Base-by-base conservation (phyloP, 2,888 invertebrate genomes). In the Eupithecia vulgata region DNA sequence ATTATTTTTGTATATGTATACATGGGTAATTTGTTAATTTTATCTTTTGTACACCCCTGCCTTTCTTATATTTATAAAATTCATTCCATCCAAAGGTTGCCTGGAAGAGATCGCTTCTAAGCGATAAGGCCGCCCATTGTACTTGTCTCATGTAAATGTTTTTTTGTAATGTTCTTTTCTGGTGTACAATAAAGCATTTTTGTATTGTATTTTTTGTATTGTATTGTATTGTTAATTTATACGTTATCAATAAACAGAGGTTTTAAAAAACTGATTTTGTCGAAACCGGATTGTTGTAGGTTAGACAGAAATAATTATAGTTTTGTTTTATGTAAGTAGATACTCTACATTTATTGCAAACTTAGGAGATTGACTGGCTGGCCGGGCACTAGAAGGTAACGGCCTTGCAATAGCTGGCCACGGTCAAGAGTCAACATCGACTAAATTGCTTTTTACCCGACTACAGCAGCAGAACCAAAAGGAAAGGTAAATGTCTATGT, bases 391-490 rank as follows among this genome's bases (percentile, higher is more conserved):
- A 62, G 62, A 62, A n/a, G n/a, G 37, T 10, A 62, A 62, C 40
- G 62, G 66, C 74, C 74, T 74, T 74, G 71, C 52, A 34, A 12
- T 30, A 59, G 35, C 61, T 37, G 57, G 67, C 67, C 77, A 74
- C 67, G 75, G 77, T 71, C 77, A 77, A 75, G 37, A 72, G 35
- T 67, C 74, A 75, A 37, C 37, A 21, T 42, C 21, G 21, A 65
- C 65, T 10, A 65, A 37, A 64, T 64, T 64, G n/a, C 62, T n/a
- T 64, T 62, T 64, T 57, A 25, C 57, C 13, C 25, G 57, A 57
- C 57, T 25, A 13, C 57, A 10, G 57, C 57, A 57, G 57, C 25
- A 13, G 5, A 52, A 57, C 57, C 1, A 25, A 57, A 25, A 25
- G 12, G 52, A 48, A 52, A 0, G 52, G 21, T n/a, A 30, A 30